A percentile compares a stretch with the other conserved stretches of the same genome.
Conservation (phyloP, 2,797 vertebrate genomes). For the Smutsia temminckii region DNA sequence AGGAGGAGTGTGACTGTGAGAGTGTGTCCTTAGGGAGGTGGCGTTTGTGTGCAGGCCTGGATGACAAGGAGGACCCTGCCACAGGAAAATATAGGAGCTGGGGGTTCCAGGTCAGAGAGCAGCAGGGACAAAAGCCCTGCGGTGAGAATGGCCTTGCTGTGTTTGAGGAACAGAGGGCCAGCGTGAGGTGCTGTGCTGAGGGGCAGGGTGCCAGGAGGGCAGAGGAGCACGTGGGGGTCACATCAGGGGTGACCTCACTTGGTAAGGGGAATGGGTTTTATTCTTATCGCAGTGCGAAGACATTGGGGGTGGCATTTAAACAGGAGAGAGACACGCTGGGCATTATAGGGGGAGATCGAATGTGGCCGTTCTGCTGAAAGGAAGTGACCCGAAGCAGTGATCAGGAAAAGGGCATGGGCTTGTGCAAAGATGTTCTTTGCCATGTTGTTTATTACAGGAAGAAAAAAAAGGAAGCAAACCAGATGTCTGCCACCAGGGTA, state of each 20-base stretch:
- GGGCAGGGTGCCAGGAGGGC: accelerated
- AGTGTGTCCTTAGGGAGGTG: not conserved
- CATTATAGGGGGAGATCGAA: not conserved
- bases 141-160: not conserved
- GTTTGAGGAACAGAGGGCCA: not conserved
- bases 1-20: too few relatives aligned
- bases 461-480: not conserved
- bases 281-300: not conserved
- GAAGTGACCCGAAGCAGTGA: not conserved
- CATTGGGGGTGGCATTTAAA: accelerated
- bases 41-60: too few relatives aligned
- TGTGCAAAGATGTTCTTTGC: not conserved
- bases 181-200: accelerated
- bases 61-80: not conserved
- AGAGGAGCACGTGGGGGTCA: accelerated
- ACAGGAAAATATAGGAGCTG: not conserved
- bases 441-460: not conserved
- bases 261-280: accelerated
- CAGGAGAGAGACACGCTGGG: accelerated
- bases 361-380: not conserved
- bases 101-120: not conserved
- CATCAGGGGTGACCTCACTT: too few relatives aligned
- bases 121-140: not conserved
- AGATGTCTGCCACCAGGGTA: accelerated
- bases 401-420: accelerated